These are phyloP conservation scores for Drosophila hydei DNA, from an alignment of 1,140 invertebrate genomes.

Conservation along the genomic window DNA sequence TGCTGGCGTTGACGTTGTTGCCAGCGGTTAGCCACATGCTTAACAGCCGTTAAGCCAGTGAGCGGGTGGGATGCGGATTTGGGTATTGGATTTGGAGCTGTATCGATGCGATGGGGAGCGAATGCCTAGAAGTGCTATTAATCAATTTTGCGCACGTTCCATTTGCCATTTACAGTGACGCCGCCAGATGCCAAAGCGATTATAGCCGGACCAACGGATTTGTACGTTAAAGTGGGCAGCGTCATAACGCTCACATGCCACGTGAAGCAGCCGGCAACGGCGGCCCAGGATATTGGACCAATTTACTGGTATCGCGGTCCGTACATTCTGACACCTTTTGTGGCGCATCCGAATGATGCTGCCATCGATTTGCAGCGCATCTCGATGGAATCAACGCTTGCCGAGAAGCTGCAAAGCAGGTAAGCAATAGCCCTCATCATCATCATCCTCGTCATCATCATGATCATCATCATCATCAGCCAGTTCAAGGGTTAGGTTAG, in stretches of 20 bases:
- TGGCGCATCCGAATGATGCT: slow-evolving; percentile 84
- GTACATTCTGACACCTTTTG: slow-evolving; percentile 79
- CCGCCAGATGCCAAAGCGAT: slow-evolving; percentile 91
- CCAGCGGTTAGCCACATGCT: slow-evolving; percentile 25
- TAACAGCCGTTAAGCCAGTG: slow-evolving; percentile 15
- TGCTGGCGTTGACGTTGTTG: slow-evolving; percentile 5
- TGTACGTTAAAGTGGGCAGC: slow-evolving; percentile 94
- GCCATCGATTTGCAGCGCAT: slow-evolving; percentile 82
- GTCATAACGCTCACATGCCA: slow-evolving; percentile 91
- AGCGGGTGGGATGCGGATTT: neutral
- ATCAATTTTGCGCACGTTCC: slow-evolving; percentile 69
- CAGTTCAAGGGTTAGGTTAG: neutral
- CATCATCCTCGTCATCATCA: neutral
- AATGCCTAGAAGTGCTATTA: slow-evolving; percentile 61
- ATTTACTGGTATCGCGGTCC: slow-evolving; percentile 92
- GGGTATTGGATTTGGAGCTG: neutral
- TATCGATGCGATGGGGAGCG: neutral
- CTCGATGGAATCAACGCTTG: slow-evolving; percentile 81
- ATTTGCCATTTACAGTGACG: slow-evolving; percentile 66
- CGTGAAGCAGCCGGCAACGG: slow-evolving; percentile 92
- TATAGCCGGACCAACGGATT: slow-evolving; percentile 90
- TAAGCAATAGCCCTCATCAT: slow-evolving; percentile 44
- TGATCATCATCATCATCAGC: neutral
- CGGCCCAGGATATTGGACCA: slow-evolving; percentile 89
- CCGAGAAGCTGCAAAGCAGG: slow-evolving; percentile 78